Conservation (phyloP, 2,113 vertebrate species). For the Scophthalmus maximus region DNA sequence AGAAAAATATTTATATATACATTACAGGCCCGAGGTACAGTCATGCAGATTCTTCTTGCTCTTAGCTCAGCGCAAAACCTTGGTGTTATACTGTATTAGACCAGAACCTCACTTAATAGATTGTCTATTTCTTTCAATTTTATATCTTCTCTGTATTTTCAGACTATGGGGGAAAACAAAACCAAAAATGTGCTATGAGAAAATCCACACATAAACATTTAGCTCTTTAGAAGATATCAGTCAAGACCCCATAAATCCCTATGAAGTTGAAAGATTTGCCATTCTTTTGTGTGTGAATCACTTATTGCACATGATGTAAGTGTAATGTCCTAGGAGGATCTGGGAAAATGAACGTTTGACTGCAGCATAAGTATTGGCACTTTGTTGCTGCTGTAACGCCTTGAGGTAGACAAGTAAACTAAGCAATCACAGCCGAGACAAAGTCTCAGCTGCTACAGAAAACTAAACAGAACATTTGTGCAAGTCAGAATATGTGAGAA, state of each 20-base stretch:
- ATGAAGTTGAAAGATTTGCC: no score
- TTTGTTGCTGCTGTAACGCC: not conserved
- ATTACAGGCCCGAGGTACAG: no score
- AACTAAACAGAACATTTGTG: slow-evolving; percentile 63
- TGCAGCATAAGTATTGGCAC: slow-evolving; percentile 8
- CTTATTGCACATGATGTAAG: slow-evolving; percentile 2
- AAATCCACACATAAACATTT: no score
- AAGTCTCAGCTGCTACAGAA: slow-evolving; percentile 39
- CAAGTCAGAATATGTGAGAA: slow-evolving; percentile 66
- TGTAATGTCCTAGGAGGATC: not conserved
- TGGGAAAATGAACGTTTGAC: slow-evolving; percentile 1
- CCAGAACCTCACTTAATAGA: no score
- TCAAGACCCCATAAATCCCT: not conserved
- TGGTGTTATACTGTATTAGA: no score
- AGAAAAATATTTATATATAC: no score
- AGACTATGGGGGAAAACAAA: no score
- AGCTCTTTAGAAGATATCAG: not conserved
- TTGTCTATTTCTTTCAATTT: no score
- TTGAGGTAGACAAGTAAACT: slow-evolving; percentile 25
- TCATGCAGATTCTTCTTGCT: no score
- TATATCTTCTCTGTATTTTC: not conserved
- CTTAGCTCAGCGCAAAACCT: no score
- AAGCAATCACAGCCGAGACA: slow-evolving; percentile 19
- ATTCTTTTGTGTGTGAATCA: slow-evolving; percentile 7
- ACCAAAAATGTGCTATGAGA: no score